phyloP scores from a whole-genome alignment of 2,888 invertebrate genomes.

The Pomacea canaliculata region DNA sequence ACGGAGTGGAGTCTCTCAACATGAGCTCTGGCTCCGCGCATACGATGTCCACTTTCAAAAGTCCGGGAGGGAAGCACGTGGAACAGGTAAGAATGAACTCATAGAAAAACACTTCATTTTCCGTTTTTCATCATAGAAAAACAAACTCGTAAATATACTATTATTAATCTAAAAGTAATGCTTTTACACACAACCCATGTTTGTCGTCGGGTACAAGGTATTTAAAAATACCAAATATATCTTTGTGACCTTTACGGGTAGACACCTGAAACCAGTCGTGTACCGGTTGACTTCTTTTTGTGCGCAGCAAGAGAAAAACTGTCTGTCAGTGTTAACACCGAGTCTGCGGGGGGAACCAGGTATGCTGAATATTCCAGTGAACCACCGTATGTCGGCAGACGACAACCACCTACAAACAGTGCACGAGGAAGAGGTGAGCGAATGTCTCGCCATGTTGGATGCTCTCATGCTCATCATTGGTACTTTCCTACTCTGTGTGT shows the following conservation, averaged over 20 bases:
- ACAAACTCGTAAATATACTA: no score
- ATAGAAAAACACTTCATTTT: no score
- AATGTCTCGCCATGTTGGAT: not conserved
- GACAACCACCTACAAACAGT: constrained; percentile 19
- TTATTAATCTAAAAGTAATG: no score
- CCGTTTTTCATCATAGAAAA: no score
- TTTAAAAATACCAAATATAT: no score
- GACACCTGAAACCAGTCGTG: no score
- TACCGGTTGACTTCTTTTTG: no score
- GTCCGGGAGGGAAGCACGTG: constrained; percentile 12
- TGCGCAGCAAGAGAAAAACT: constrained; percentile 2
- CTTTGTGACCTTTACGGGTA: no score
- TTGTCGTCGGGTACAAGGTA: no score
- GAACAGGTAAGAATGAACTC: constrained; percentile 21
- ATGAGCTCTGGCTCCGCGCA: constrained; percentile 29
- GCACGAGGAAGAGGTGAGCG: constrained; percentile 5
- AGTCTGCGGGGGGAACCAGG: constrained; percentile 7
- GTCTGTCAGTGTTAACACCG: constrained; percentile 4
- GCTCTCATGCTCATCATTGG: constrained; percentile 7
- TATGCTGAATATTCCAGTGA: constrained; percentile 14
- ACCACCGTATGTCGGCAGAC: constrained; percentile 11
- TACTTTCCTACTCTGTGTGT: not conserved
- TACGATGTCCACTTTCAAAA: constrained; percentile 32
- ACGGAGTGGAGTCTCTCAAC: constrained; percentile 32
- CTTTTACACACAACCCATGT: no score